Conservation (phyloP, 64 coral and sea anemone genomes). For the Hydrozoanthus tunicans region DNA sequence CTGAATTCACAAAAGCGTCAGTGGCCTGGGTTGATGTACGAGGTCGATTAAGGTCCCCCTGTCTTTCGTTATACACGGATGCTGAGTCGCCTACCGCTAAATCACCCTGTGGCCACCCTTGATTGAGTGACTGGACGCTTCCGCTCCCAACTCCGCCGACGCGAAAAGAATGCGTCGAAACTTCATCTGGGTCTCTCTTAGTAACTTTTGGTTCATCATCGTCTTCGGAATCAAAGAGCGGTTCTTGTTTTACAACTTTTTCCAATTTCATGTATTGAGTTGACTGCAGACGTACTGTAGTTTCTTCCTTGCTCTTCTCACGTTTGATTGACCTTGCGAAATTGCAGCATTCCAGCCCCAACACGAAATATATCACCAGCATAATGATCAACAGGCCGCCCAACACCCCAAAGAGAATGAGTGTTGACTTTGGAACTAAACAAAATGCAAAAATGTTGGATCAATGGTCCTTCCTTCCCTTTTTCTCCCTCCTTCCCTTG, state of each 20-base stretch:
- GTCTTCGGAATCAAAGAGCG: conserved; percentile 43
- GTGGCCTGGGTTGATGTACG: background rate
- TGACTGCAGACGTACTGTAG: background rate
- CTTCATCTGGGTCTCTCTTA: background rate
- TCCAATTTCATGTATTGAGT: conserved; percentile 19
- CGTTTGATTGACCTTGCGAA: background rate
- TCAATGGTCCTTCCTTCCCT: background rate
- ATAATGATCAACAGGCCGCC: conserved; percentile 18
- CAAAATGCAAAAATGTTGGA: background rate
- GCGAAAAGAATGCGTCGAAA: conserved; percentile 4
- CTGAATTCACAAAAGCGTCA: background rate
- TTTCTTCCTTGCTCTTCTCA: background rate
- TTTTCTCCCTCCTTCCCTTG: no score
- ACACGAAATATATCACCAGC: background rate
- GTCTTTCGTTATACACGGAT: conserved; percentile 1
- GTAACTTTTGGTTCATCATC: background rate
- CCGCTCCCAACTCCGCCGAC: conserved; percentile 5
- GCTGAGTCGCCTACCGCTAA: conserved; percentile 50
- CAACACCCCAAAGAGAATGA: conserved; percentile 21
- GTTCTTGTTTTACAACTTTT: background rate
- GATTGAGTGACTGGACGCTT: conserved; percentile 25
- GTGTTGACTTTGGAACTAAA: conserved; percentile 43
- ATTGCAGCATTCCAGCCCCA: conserved; percentile 6
- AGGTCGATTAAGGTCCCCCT: background rate
- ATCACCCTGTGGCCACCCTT: conserved; percentile 9